Evolutionary conservation across 2,888 invertebrate genomes (phyloP).

Genomic region (Axea sp.): DNA sequence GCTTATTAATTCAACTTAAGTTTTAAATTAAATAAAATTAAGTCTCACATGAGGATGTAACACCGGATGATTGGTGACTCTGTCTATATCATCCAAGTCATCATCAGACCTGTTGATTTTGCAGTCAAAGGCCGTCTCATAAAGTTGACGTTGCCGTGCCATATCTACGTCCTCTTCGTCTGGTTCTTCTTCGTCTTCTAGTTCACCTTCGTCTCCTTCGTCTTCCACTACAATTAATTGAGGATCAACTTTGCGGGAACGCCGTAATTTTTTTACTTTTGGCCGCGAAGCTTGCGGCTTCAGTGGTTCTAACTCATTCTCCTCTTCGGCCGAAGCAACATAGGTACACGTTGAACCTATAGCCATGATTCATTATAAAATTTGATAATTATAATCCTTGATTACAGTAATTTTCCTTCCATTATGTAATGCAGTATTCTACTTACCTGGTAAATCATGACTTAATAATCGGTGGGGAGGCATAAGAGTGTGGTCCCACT

Average conservation of each 20-base stretch:
- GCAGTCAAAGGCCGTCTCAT: conserved; percentile 94
- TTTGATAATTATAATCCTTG: too few relatives aligned
- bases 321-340: conserved; percentile 82
- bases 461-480: conserved; percentile 85
- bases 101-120: conserved; percentile 90
- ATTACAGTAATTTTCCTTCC: too few relatives aligned
- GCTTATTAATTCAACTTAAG: too few relatives aligned
- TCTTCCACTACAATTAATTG: conserved; percentile 84
- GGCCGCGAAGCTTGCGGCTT: conserved; percentile 63
- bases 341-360: conserved; percentile 84
- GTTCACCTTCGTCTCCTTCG: conserved; percentile 81
- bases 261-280: conserved; percentile 81
- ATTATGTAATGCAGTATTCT: too few relatives aligned
- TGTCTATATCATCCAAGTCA: conserved; percentile 89
- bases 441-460: conserved; percentile 80
- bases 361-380: not conserved
- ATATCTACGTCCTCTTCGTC: conserved; percentile 82
- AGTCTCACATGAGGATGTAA: conserved; percentile 77
- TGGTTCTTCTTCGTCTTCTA: conserved; percentile 80
- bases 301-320: conserved; percentile 83
- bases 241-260: conserved; percentile 85
- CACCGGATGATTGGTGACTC: conserved; percentile 89
- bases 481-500: conserved; percentile 83
- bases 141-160: conserved; percentile 86
- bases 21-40: not conserved